Evolutionary conservation across 2,797 vertebrate genomes (phyloP).

Genomic region (Sebastes glaucus): DNA sequence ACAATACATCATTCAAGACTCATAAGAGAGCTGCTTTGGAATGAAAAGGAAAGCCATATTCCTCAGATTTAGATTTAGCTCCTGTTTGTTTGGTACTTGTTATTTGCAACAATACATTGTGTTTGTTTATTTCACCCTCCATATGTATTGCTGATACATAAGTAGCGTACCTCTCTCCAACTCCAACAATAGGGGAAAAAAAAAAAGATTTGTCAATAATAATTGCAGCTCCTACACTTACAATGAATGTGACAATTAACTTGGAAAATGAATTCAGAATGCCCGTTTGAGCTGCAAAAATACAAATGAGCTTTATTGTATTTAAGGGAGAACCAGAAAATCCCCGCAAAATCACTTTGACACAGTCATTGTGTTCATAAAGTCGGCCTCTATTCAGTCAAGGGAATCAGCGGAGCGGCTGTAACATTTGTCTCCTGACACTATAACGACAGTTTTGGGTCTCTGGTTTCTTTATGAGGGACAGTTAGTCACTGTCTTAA

Average conservation of each 20-base stretch:
- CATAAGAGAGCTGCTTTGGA: not conserved
- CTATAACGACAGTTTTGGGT: constrained; percentile 62
- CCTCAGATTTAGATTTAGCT: constrained; percentile 3
- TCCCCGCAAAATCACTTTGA: constrained; percentile 67
- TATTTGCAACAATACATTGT: not conserved
- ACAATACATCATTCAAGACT: constrained; percentile 15
- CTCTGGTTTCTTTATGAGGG: constrained; percentile 53
- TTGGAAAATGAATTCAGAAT: constrained; percentile 51
- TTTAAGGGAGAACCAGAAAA: constrained; percentile 51
- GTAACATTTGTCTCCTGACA: constrained; percentile 60
- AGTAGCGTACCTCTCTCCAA: not conserved
- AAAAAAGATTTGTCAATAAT: constrained; percentile 26
- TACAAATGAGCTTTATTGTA: constrained; percentile 64
- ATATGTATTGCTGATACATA: constrained; percentile 2
- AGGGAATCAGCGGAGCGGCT: constrained; percentile 55
- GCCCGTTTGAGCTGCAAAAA: constrained; percentile 38
- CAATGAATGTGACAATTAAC: constrained; percentile 56
- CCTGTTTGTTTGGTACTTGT: not conserved
- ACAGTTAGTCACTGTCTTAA: constrained; percentile 51
- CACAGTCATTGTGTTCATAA: constrained; percentile 67
- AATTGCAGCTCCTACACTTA: constrained; percentile 38
- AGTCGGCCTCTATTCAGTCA: constrained; percentile 62
- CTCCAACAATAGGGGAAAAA: not conserved
- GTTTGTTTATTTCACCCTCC: constrained; percentile 1
- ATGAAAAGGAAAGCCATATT: not conserved